Evolutionary conservation across 1,140 invertebrate genomes (phyloP).

Genomic region (Pteromalus puparum): DNA sequence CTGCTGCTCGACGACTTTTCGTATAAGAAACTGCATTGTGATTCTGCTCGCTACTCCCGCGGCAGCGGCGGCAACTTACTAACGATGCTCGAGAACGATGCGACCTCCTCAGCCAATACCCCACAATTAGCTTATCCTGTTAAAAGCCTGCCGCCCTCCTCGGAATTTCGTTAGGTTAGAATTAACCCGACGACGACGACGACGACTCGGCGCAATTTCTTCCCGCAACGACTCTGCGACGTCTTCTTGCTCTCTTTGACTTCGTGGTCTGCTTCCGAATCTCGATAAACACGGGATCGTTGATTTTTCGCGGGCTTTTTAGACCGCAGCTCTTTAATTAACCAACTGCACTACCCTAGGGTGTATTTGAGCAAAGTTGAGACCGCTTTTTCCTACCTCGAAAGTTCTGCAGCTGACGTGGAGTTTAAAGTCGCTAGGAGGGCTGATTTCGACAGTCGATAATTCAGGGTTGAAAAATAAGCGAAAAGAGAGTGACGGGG

Average conservation of each 20-base stretch:
- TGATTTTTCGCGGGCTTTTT: conserved; percentile 40
- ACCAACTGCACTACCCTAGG: neutral
- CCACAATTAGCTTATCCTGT: conserved; percentile 76
- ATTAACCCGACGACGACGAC: conserved; percentile 61
- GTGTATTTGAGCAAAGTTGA: no score
- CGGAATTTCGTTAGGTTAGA: conserved; percentile 74
- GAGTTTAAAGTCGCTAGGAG: neutral
- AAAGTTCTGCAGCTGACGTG: neutral
- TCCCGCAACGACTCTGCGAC: conserved; percentile 32
- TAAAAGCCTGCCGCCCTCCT: conserved; percentile 69
- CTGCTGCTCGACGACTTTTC: conserved; percentile 30
- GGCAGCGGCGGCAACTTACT: conserved; percentile 60
- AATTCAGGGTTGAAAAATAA: conserved; percentile 56
- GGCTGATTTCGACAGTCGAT: conserved; percentile 59
- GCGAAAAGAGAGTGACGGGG: neutral
- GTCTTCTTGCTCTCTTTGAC: conserved; percentile 56
- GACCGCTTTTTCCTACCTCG: neutral
- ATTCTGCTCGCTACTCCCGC: conserved; percentile 66
- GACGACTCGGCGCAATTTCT: conserved; percentile 57
- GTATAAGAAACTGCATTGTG: conserved; percentile 72
- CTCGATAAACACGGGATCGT: conserved; percentile 56
- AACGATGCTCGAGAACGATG: conserved; percentile 70
- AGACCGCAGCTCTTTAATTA: neutral
- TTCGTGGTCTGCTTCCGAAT: conserved; percentile 64
- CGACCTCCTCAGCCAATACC: conserved; percentile 74